Base-by-base conservation (phyloP, 1,140 invertebrate genomes). In the Palaemon carinicauda region DNA sequence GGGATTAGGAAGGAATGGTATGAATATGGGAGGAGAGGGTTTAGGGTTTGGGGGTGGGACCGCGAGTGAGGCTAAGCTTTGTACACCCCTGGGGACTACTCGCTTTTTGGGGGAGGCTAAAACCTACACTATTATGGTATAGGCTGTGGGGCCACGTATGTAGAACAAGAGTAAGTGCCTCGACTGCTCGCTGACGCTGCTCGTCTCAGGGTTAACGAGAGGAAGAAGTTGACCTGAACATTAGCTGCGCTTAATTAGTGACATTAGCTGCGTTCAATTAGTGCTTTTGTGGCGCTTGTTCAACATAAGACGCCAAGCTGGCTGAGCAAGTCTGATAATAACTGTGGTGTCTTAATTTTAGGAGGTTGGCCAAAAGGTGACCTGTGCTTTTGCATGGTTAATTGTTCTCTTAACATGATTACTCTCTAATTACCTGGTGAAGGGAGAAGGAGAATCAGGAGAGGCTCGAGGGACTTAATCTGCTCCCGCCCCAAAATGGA, bases 21-120 rank as follows among this genome's bases (percentile, higher is more conserved):
- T 21, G 29, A 53, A 3, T 3, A n/a, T 21, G 29, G 21, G 21
- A 69, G 60, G 60, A 21, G 54, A 33, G 21, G n/a, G 24, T 54
- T 10, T 14, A 51, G 52, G 24, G 73, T 15, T 3, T n/a, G 73
- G 9, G 5, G 7, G 33, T 4, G 9, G 33, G 19, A 33, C 31
- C 17, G 78, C 53, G 78, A 80, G 78, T 80, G 78, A 80, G 78
- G 78, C 78, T 54, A 80, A 80, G 78, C 78, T 80, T 80, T 80
- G 78, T 80, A 80, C 78, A 80, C 78, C 78, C 78, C 65, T 19
- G 52, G 33, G 31, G 33, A 54, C 54, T 54, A 80, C 51, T 60
- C 51, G 41, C 41, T 41, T 41, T 29, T 41, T 41, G 41, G 41
- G 41, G 41, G 41, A 41, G 41, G 41, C 41, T 41, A 41, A 41